Conservation (phyloP, 2,888 invertebrate species). For the Dynastes tityus region DNA sequence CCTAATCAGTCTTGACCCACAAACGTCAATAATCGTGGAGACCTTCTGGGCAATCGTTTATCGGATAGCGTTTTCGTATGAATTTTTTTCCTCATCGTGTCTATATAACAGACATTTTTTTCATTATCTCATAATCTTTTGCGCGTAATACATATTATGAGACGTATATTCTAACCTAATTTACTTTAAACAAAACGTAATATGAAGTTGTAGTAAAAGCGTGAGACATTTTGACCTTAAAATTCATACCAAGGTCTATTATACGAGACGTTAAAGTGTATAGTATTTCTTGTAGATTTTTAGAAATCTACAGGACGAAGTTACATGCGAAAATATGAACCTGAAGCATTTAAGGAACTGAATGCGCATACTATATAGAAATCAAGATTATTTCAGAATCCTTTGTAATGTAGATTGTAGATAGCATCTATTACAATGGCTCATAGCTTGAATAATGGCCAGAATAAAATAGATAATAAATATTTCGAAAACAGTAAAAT, state of each 20-base stretch:
- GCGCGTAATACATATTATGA: background rate
- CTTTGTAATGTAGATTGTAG: too few species aligned
- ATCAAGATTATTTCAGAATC: too few species aligned
- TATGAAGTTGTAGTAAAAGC: background rate
- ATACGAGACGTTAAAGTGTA: background rate
- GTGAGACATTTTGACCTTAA: background rate
- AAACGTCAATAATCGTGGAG: constrained; percentile 22
- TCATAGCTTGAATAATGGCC: too few species aligned
- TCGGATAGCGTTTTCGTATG: constrained; percentile 7
- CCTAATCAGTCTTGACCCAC: constrained; percentile 33
- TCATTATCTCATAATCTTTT: constrained; percentile 1
- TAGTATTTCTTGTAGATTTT: too few species aligned
- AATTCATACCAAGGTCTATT: background rate
- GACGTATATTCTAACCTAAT: background rate
- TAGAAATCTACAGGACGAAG: too few species aligned
- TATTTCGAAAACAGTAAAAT: too few species aligned
- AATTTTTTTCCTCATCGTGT: background rate
- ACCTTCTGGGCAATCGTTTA: constrained; percentile 24
- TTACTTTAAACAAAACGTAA: constrained; percentile 1
- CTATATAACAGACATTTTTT: background rate
- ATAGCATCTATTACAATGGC: too few species aligned
- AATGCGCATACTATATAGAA: too few species aligned
- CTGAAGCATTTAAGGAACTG: too few species aligned
- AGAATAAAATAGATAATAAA: too few species aligned
- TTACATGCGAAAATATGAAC: too few species aligned